phyloP scores from a whole-genome alignment of 2,113 vertebrate species.

The Paramisgurnus dabryanus region DNA sequence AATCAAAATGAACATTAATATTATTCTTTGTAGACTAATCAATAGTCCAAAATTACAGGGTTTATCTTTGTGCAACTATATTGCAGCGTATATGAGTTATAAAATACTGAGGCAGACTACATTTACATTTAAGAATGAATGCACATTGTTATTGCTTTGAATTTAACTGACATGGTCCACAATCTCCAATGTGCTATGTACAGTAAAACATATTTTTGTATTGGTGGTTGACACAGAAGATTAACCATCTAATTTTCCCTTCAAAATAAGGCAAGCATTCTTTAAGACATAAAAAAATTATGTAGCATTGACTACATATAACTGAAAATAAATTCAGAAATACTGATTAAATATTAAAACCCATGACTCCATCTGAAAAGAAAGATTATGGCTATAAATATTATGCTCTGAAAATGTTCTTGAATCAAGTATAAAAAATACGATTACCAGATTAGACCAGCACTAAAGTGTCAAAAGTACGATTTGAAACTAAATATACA shows the following conservation, averaged over 20 bases:
- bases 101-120: slow-evolving; percentile 24
- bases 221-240: not conserved
- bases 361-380: not conserved
- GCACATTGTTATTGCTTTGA: slow-evolving; percentile 62
- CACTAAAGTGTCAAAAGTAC: not conserved
- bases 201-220: too few relatives aligned
- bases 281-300: not conserved
- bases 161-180: not conserved
- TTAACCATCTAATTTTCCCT: not conserved
- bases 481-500: not conserved
- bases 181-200: not conserved
- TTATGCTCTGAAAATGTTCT: not conserved
- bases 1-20: not conserved
- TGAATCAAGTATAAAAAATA: not conserved
- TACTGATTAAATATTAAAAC: not conserved
- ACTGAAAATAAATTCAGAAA: slow-evolving; percentile 8
- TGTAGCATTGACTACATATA: not conserved
- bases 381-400: not conserved
- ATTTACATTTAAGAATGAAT: slow-evolving; percentile 23
- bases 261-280: slow-evolving; percentile 63
- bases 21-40: not conserved
- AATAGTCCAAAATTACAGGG: not conserved
- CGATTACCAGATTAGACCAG: not conserved
- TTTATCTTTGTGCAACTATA: not conserved
- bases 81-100: not conserved